Percentiles rank a stretch among this genome's conserved stretches.
Conservation (phyloP, 1,140 invertebrate genomes). For the Caenorhabditis brenneri region DNA sequence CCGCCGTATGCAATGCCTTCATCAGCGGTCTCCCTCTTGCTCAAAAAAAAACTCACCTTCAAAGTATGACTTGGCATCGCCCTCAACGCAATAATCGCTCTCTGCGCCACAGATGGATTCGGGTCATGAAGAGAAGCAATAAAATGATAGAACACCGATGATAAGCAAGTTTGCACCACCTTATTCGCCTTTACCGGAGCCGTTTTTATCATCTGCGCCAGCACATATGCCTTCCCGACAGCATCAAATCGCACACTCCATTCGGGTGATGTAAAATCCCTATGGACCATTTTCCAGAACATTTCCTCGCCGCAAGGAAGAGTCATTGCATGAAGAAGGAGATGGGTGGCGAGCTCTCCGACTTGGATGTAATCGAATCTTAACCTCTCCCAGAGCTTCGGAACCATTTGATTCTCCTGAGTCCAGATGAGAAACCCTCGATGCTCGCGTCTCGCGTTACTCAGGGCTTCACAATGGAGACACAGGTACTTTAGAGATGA, state of each 20-base stretch:
- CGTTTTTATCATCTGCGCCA: slow-evolving; percentile 78
- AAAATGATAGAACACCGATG: slow-evolving; percentile 94
- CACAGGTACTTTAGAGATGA: slow-evolving; percentile 89
- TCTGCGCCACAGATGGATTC: slow-evolving; percentile 90
- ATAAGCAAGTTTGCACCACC: slow-evolving; percentile 87
- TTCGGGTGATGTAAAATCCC: slow-evolving; percentile 87
- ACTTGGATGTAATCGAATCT: slow-evolving; percentile 79
- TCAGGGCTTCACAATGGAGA: slow-evolving; percentile 89
- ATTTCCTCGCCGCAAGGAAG: slow-evolving; percentile 88
- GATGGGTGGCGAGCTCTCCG: slow-evolving; percentile 75
- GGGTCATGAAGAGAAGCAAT: slow-evolving; percentile 94
- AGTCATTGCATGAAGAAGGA: slow-evolving; percentile 91
- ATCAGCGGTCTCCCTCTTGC: slow-evolving; percentile 86
- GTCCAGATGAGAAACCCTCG: slow-evolving; percentile 94
- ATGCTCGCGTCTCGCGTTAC: slow-evolving; percentile 81
- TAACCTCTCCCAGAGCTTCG: slow-evolving; percentile 92
- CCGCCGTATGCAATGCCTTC: slow-evolving; percentile 93
- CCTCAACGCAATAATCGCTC: slow-evolving; percentile 88
- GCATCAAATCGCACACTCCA: slow-evolving; percentile 89
- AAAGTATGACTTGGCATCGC: slow-evolving; percentile 84
- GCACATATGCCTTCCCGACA: slow-evolving; percentile 66
- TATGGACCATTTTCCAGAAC: slow-evolving; percentile 90
- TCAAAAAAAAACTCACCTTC: slow-evolving; percentile 66
- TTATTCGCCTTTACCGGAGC: slow-evolving; percentile 83
- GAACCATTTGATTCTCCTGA: slow-evolving; percentile 92